A percentile compares a stretch with the other conserved stretches of the same genome.
These are phyloP conservation scores for Trachelus troglodyta DNA, from an alignment of 2,888 invertebrate genomes.

Conservation along the genomic window DNA sequence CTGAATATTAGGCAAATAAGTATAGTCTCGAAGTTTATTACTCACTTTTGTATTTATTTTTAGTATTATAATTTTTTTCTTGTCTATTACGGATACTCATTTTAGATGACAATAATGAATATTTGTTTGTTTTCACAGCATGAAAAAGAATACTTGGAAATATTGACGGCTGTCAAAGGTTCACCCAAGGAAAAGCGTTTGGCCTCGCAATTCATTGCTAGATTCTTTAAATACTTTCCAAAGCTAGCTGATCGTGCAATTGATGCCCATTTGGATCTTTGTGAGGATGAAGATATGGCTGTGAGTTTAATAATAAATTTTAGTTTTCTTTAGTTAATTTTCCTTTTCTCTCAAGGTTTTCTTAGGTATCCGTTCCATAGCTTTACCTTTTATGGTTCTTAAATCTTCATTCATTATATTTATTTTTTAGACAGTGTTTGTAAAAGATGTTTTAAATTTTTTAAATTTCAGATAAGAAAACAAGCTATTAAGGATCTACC, in stretches of 20 bases:
- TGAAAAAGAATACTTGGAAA: conserved; percentile 87
- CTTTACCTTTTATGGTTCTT: conserved; percentile 3
- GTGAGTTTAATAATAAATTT: conserved; percentile 69
- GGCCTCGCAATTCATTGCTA: conserved; percentile 94
- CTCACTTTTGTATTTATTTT: too few species aligned
- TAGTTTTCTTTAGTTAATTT: neutral
- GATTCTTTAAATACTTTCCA: conserved; percentile 94
- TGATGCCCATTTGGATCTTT: conserved; percentile 92
- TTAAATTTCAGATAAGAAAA: conserved; percentile 81
- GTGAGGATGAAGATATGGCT: conserved; percentile 93
- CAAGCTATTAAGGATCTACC: conserved; percentile 95
- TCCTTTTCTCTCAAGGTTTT: neutral
- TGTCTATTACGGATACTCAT: too few species aligned
- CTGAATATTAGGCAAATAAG: too few species aligned
- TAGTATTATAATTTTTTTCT: too few species aligned
- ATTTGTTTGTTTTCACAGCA: conserved; percentile 74
- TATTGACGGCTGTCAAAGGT: conserved; percentile 89
- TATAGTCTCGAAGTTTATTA: too few species aligned
- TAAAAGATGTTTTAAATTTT: conserved; percentile 27
- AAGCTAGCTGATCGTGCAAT: conserved; percentile 86
- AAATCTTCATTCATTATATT: conserved; percentile 1
- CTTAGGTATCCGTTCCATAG: neutral
- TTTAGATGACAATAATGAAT: neutral
- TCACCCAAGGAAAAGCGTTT: conserved; percentile 90
- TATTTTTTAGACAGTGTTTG: conserved; percentile 13